Evolutionary conservation across 2,797 vertebrate species (phyloP).

Genomic region (Columba guinea): DNA sequence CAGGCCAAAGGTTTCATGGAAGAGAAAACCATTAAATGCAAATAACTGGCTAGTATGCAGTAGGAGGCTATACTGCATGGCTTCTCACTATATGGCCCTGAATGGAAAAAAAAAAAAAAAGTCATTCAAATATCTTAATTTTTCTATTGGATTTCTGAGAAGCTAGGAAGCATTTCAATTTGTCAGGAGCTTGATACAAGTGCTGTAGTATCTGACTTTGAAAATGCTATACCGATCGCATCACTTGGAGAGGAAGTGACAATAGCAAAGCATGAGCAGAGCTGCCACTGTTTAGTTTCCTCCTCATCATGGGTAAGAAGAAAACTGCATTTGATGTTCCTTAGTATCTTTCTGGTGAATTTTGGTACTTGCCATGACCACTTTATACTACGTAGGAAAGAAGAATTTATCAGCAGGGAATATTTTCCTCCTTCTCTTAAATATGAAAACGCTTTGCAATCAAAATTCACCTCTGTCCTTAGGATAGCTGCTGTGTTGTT

Average conservation of each 20-base stretch:
- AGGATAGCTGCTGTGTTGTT: not conserved
- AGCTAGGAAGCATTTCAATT: not conserved
- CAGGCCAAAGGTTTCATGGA: not conserved
- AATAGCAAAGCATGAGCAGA: not conserved
- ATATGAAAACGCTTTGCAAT: not conserved
- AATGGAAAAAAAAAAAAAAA: not conserved
- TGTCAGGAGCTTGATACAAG: not conserved
- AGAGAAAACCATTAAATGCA: not conserved
- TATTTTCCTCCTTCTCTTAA: not conserved
- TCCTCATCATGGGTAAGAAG: not conserved
- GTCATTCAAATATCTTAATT: not conserved
- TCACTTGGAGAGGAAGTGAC: not conserved
- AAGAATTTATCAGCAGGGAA: not conserved
- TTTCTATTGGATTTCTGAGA: not conserved
- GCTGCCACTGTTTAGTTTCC: not conserved
- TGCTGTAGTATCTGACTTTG: not conserved
- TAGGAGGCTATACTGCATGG: not conserved
- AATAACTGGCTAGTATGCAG: not conserved
- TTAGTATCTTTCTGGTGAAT: not conserved
- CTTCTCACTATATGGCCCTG: not conserved
- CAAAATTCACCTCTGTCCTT: not conserved
- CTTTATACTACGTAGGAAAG: accelerated
- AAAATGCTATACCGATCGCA: not conserved
- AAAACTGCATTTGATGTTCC: not conserved
- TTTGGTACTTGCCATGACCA: not conserved